These are phyloP conservation scores for Perdita meconis DNA, from an alignment of 2,888 invertebrate genomes.

Conservation along the genomic window DNA sequence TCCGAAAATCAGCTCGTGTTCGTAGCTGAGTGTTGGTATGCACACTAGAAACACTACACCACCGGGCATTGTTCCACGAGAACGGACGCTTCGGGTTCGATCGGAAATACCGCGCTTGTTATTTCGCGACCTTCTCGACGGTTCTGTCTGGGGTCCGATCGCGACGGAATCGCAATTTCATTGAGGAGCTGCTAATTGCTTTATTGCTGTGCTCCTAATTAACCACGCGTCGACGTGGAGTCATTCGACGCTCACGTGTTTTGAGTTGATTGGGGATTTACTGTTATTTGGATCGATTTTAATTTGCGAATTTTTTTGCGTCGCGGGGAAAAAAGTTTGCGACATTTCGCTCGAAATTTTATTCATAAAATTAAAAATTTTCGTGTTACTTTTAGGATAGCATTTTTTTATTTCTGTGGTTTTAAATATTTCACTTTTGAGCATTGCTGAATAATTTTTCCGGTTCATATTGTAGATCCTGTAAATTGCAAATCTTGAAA, in stretches of 20 bases:
- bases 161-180: conserved; percentile 28
- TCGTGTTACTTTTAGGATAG: too few relatives aligned
- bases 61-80: conserved; percentile 76
- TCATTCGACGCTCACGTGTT: background rate
- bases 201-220: conserved; percentile 55
- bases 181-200: conserved; percentile 61
- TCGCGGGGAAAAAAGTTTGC: too few relatives aligned
- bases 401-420: too few relatives aligned
- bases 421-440: too few relatives aligned
- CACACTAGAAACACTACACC: conserved; percentile 89
- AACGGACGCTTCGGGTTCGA: background rate
- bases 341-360: too few relatives aligned
- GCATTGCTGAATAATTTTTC: too few relatives aligned
- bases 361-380: too few relatives aligned
- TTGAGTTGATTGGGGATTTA: background rate
- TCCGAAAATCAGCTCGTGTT: conserved; percentile 87
- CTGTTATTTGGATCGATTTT: too few relatives aligned
- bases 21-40: conserved; percentile 89
- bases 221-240: background rate
- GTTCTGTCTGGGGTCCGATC: background rate
- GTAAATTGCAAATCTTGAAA: too few relatives aligned
- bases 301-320: background rate
- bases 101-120: background rate
- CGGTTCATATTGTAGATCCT: too few relatives aligned
- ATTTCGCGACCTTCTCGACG: background rate